phyloP scores from a whole-genome alignment of 2,113 vertebrate species.

The Anguilla rostrata region DNA sequence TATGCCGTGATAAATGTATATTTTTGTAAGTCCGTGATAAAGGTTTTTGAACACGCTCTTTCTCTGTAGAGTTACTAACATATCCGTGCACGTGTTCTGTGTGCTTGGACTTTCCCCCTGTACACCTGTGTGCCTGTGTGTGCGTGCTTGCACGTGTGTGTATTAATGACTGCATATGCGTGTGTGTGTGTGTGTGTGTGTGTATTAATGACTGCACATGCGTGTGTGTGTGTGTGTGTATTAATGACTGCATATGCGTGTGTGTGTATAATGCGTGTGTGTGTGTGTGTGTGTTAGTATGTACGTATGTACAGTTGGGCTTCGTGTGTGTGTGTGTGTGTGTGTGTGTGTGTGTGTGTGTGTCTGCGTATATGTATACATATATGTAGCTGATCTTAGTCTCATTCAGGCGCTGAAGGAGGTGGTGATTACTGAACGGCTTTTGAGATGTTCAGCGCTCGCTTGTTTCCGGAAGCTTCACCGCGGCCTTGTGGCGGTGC shows the following conservation, averaged over 20 bases:
- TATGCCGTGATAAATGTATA: conserved; percentile 57
- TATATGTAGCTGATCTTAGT: not conserved
- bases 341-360: not conserved
- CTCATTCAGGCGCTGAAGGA: not conserved
- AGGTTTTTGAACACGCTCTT: conserved; percentile 38
- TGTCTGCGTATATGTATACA: not conserved
- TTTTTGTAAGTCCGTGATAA: conserved; percentile 60
- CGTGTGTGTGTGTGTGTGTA: no score
- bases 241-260: no score
- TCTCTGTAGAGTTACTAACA: not conserved
- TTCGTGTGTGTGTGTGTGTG: not conserved
- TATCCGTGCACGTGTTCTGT: not conserved
- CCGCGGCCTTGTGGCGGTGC: not conserved
- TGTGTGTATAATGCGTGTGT: no score
- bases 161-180: no score
- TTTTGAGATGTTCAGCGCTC: not conserved
- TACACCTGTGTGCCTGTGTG: not conserved
- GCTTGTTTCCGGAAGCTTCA: not conserved
- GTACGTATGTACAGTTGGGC: no score
- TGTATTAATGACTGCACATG: no score
- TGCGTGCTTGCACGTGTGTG: not conserved
- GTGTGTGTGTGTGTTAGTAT: no score
- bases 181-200: no score
- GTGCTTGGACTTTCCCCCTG: not conserved
- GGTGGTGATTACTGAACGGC: not conserved